Conservation (phyloP, 2,797 vertebrate genomes). For the Catamblyrhynchus diadema region DNA sequence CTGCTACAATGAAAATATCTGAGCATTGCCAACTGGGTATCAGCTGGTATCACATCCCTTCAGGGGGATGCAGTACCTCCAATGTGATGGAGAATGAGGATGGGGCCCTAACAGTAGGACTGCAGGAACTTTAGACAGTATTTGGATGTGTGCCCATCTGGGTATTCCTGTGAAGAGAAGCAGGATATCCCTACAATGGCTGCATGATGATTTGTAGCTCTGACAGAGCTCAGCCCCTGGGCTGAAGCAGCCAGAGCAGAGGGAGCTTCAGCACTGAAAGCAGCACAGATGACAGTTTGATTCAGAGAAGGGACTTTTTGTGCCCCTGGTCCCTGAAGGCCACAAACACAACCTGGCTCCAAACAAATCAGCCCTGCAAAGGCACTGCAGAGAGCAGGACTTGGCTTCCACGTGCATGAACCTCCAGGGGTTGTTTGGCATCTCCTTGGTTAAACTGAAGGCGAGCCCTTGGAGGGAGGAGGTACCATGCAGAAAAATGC, state of each 20-base stretch:
- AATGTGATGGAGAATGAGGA: fast-evolving
- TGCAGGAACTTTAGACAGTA: neutral
- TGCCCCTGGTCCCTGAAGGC: neutral
- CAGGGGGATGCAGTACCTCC: neutral
- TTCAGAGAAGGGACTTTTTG: neutral
- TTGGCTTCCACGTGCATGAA: neutral
- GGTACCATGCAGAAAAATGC: fast-evolving
- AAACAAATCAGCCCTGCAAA: neutral
- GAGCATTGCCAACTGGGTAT: neutral
- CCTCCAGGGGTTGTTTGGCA: neutral
- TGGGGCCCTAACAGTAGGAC: neutral
- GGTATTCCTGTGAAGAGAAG: neutral
- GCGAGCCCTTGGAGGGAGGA: neutral
- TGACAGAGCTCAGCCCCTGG: neutral
- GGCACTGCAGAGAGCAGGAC: neutral
- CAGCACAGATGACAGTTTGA: neutral
- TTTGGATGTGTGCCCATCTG: neutral
- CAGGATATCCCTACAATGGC: neutral
- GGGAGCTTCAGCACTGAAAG: neutral
- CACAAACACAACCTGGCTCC: neutral
- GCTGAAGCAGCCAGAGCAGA: neutral
- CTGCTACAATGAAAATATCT: fast-evolving
- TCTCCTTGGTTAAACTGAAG: neutral
- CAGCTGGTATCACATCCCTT: neutral
- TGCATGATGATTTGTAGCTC: neutral